Evolutionary conservation across 1,140 invertebrate genomes (phyloP).

Genomic region (Drosophila chauvacae): DNA sequence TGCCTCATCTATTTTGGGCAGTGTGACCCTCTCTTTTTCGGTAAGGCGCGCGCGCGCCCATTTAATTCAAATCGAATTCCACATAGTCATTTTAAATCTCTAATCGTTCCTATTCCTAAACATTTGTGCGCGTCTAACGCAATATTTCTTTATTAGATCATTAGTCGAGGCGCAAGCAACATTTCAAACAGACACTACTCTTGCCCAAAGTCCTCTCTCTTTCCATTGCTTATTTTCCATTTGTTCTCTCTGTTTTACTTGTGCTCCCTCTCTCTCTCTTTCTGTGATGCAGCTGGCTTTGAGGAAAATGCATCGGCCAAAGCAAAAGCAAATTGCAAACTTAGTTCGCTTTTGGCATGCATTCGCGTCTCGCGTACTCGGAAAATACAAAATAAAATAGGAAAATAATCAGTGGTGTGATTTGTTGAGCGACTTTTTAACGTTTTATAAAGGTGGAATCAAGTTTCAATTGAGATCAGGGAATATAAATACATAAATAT

Average conservation of each 20-base stretch:
- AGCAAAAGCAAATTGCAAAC: slow-evolving; percentile 10
- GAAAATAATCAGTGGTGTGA: slow-evolving; percentile 10
- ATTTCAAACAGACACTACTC: neutral
- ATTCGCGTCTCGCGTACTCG: slow-evolving; percentile 13
- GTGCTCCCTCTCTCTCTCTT: slow-evolving; percentile 2
- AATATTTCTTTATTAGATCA: neutral
- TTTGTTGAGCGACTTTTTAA: neutral
- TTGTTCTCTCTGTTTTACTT: slow-evolving; percentile 2
- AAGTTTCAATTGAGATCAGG: slow-evolving; percentile 6
- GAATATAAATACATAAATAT: slow-evolving; percentile 1
- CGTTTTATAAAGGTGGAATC: neutral
- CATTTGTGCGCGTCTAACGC: too few relatives aligned
- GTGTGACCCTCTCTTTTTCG: too few relatives aligned
- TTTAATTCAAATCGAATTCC: too few relatives aligned
- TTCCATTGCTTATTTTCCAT: neutral
- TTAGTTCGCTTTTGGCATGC: slow-evolving; percentile 29
- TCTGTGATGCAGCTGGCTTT: neutral
- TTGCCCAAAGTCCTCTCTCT: neutral
- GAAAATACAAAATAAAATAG: slow-evolving; percentile 5
- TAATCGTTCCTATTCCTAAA: too few relatives aligned
- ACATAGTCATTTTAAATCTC: too few relatives aligned
- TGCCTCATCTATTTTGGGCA: too few relatives aligned
- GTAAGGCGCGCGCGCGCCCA: too few relatives aligned
- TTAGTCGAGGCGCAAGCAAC: neutral
- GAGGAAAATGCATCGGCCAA: slow-evolving; percentile 15